Evolutionary conservation across 2,797 vertebrate genomes (phyloP).

Genomic region (Anas flavirostris): DNA sequence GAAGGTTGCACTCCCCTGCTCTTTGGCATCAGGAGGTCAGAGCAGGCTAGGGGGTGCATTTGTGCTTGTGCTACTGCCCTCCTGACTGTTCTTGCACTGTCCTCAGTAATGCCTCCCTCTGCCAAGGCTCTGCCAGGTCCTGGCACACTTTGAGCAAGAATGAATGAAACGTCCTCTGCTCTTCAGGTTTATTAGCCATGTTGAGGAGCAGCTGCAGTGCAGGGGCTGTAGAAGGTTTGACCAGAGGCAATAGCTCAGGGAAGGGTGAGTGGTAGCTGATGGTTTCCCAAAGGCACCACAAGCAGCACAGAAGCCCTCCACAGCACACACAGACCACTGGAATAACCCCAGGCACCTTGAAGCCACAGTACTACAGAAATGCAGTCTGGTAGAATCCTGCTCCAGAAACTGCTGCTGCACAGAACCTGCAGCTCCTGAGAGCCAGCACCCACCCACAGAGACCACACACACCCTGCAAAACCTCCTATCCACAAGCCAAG

Average conservation of each 20-base stretch:
- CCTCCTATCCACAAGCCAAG: background rate
- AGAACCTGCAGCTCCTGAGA: background rate
- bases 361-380: accelerated
- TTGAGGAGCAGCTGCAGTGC: background rate
- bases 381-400: background rate
- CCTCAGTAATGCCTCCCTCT: background rate
- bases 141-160: background rate
- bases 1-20: background rate
- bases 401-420: background rate
- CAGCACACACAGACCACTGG: accelerated
- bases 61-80: accelerated
- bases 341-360: background rate
- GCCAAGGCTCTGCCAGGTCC: accelerated
- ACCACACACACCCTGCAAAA: background rate
- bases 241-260: accelerated
- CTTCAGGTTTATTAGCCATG: background rate
- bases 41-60: background rate
- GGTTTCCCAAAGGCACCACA: background rate
- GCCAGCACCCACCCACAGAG: background rate
- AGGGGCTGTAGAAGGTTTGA: background rate
- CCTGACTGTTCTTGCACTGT: background rate
- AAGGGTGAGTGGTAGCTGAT: background rate
- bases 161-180: background rate
- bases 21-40: background rate
- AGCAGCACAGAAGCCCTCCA: background rate